Base-by-base conservation (phyloP, 64 coral and sea anemone species). In the Dendrophyllia cribrosa region DNA sequence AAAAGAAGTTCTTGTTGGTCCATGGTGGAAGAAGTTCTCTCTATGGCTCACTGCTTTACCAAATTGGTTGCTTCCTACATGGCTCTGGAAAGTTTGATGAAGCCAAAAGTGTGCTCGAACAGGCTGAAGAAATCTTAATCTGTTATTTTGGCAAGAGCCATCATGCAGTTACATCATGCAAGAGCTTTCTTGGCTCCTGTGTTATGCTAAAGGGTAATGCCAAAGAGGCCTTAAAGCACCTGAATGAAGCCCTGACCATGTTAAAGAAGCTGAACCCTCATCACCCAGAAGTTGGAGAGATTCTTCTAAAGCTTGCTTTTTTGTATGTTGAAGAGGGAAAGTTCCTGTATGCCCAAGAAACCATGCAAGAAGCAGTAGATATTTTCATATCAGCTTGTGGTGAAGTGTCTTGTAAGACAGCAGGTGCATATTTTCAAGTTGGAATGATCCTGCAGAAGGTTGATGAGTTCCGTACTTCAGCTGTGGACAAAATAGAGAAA, bases 21-120 rank as follows among this genome's bases (percentile, higher is more conserved):
- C 7, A 47, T 65, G 59, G 60, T 16, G 46, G 62, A 51, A 84
- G 21, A 3, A 5, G 20, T 51, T 45, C 20, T 20, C 45, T 84
- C 17, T 84, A 51, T 67, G 80, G 61, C 6, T 84, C 6, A 44
- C 19, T 84, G 46, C 80, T 67, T 45, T 84, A 66, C 43, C 80
- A 84, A 22, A 19, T 84, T 21, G 80, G 80, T 50, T 2, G 19
- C 17, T 84, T 84, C 20, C 65, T 66, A 68, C 9, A 48, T 67
- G 62, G 46, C 2, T 64, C 15, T 84, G 60, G 80, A 51, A 67
- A 22, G 19, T 19, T 47, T 2, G 43, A 6, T 67, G 61, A 84
- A 21, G 80, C 80, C 13, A 6, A 67, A 3, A 67, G 6, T 23
- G 12, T 0, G 3, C 80, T 84, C 0, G n/a, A 23, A 47, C 16